Base-by-base conservation (phyloP, 2,888 invertebrate species). In the Lymantria monacha region DNA sequence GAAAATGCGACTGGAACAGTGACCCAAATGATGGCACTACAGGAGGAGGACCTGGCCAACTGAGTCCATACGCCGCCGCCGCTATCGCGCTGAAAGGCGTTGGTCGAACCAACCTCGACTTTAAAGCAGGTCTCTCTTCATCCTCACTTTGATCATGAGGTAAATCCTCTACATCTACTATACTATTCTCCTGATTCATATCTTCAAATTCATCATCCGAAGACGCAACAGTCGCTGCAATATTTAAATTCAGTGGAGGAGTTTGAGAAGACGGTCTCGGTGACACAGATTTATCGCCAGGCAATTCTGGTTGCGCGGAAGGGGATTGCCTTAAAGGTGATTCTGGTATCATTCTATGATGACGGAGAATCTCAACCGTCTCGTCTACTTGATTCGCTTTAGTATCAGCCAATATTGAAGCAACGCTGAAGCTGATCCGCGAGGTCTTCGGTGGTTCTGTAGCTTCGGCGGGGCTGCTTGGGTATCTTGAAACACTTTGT, bases 391-490 rank as follows among this genome's bases (percentile, higher is more conserved):
- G 91, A 51, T 87, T 91, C 1, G 93, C 93, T 79, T 96, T 94
- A 30, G 97, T 95, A 72, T 97, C 97, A 12, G 97, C 95, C 64
- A 98, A 87, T 61, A 97, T 93, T 0, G 97, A 96, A 7, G 97
- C 97, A 65, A 97, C 97, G 85, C 97, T 96, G 92, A 98, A 97
- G 86, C 95, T 95, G 74, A 95, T 94, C 69, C 95, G 91, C 59
- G 94, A 94, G 57, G 93, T 92, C 76, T 95, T 95, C 12, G 91
- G 88, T 1, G 89, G 88, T 53, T 89, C 93, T 62, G 93, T 93
- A 59, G 93, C 93, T 78, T 93, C 93, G 73, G 93, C 93, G 61
- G 93, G 92, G 82, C 93, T 92, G 86, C 93, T 92, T 64, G 93
- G 93, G 86, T 93, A 93, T 70, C 93, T 93, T 72, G 93, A 93